A percentile compares a stretch with the other conserved stretches of the same genome.
phyloP scores from a whole-genome alignment of 2,888 invertebrate species.

The Caenorhabditis sp. region DNA sequence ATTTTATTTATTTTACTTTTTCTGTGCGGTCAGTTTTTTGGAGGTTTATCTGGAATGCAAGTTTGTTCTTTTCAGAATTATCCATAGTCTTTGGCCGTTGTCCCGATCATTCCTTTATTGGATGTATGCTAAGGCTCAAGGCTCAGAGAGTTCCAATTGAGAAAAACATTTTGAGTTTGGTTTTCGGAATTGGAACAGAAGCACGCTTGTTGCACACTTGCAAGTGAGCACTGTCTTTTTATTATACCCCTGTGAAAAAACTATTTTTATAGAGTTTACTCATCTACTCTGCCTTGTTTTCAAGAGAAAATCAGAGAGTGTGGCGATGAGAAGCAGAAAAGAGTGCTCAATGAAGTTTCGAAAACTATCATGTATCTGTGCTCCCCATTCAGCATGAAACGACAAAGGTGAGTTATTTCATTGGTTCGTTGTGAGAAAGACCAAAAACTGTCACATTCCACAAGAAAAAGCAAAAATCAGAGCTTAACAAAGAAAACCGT shows the following conservation, averaged over 20 bases:
- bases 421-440: no score
- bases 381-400: constrained; percentile 73
- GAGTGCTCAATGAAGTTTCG: constrained; percentile 75
- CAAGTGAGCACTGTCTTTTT: no score
- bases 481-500: no score
- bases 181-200: constrained; percentile 75
- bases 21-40: constrained; percentile 9
- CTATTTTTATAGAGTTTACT: constrained; percentile 72
- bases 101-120: constrained; percentile 73
- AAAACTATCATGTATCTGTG: constrained; percentile 77
- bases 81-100: constrained; percentile 46
- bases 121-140: constrained; percentile 74
- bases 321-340: constrained; percentile 74
- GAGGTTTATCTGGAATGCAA: background rate
- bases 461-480: no score
- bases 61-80: constrained; percentile 5
- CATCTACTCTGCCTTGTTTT: constrained; percentile 76
- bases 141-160: constrained; percentile 76
- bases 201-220: constrained; percentile 76
- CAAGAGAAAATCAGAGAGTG: constrained; percentile 74
- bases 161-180: constrained; percentile 74
- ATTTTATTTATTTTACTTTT: constrained; percentile 31
- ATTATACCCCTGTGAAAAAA: no score
- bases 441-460: no score
- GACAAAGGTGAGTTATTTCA: constrained; percentile 66